Evolutionary conservation across 1,140 invertebrate species (phyloP).

Genomic region (Stegodyphus mimosarum): DNA sequence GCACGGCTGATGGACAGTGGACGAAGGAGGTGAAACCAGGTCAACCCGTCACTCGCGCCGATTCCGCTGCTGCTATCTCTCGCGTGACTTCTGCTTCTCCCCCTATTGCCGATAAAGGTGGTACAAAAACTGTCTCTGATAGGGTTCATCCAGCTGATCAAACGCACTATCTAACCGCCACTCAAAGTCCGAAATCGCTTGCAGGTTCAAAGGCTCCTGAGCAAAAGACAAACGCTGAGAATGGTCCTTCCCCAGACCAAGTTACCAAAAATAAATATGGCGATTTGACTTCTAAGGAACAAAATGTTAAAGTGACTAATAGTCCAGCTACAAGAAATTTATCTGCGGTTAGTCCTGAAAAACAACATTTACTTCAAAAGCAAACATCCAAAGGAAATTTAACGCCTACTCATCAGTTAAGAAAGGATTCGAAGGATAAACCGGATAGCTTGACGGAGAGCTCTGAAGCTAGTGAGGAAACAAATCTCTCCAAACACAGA

Average conservation of each 20-base stretch:
- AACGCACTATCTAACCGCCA: not conserved
- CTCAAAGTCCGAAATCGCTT: not conserved
- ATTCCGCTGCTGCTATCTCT: not conserved
- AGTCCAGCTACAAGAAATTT: not conserved
- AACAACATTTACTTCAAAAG: not conserved
- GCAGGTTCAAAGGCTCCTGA: not conserved
- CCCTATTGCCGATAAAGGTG: conserved; percentile 29
- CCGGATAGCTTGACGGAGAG: conserved; percentile 33
- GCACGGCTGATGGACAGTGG: conserved; percentile 45
- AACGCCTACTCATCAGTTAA: not conserved
- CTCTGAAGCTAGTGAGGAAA: conserved; percentile 23
- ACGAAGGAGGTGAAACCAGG: conserved; percentile 7
- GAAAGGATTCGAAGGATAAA: conserved; percentile 12
- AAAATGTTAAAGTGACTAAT: not conserved
- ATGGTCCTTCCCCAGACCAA: not conserved
- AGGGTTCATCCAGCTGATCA: not conserved
- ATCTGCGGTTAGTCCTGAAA: not conserved
- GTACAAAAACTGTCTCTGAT: not conserved
- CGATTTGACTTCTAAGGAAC: not conserved
- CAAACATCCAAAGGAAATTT: not conserved
- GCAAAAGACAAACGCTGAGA: not conserved
- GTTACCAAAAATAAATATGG: not conserved
- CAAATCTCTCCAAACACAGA: conserved; percentile 18
- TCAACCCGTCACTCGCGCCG: not conserved
- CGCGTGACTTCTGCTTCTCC: conserved; percentile 10